These are phyloP conservation scores for Ctenoplectra terminalis DNA, from an alignment of 1,140 invertebrate genomes.

Conservation along the genomic window DNA sequence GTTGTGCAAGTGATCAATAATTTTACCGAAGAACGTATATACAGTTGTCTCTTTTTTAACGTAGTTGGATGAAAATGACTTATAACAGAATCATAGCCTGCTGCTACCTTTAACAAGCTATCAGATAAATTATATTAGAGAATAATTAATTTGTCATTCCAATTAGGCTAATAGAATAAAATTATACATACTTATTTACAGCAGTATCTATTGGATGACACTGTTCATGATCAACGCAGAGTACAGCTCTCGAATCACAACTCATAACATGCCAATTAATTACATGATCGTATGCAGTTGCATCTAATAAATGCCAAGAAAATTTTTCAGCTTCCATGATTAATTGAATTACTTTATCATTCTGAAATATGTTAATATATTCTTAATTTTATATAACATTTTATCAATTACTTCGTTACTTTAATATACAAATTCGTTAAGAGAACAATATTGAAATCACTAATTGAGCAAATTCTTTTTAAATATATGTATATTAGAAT, in stretches of 20 bases:
- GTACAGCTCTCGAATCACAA: slow-evolving; percentile 88
- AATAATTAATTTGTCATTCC: slow-evolving; percentile 6
- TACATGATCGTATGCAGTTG: slow-evolving; percentile 86
- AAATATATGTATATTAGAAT: no score
- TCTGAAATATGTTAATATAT: slow-evolving; percentile 71
- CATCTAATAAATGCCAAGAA: slow-evolving; percentile 88
- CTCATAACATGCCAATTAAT: slow-evolving; percentile 91
- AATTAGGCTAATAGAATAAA: background rate
- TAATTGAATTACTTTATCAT: slow-evolving; percentile 83
- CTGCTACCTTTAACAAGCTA: slow-evolving; percentile 86
- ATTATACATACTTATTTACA: slow-evolving; percentile 81
- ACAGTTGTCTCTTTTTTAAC: slow-evolving; percentile 85
- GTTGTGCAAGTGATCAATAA: slow-evolving; percentile 85
- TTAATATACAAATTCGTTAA: slow-evolving; percentile 2
- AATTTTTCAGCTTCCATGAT: slow-evolving; percentile 87
- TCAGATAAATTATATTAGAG: slow-evolving; percentile 53
- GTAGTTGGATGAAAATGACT: slow-evolving; percentile 82
- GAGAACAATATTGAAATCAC: no score
- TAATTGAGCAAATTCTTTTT: no score
- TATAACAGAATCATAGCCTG: slow-evolving; percentile 83
- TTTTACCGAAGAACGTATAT: slow-evolving; percentile 85
- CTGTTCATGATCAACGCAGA: slow-evolving; percentile 81
- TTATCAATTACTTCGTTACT: background rate
- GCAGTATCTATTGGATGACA: slow-evolving; percentile 82
- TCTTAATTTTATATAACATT: background rate